Percentiles rank a stretch among this genome's conserved stretches.
phyloP scores from a whole-genome alignment of 2,113 vertebrate species.

The Pachycephala philippinensis region DNA sequence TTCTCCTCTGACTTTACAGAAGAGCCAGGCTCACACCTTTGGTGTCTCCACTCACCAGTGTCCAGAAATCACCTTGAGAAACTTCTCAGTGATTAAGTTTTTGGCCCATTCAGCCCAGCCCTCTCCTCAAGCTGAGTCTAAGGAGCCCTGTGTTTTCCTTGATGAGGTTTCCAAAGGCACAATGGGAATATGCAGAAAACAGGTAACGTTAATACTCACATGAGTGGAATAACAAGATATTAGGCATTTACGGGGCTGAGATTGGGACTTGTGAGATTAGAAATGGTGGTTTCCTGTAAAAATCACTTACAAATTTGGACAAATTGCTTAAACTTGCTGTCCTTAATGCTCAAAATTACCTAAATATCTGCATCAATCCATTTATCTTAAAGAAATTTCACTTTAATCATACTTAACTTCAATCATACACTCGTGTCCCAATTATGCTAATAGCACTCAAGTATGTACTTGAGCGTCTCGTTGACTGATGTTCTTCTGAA shows the following conservation, averaged over 20 bases:
- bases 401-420: background rate
- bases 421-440: background rate
- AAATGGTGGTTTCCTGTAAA: background rate
- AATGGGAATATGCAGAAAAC: background rate
- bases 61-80: background rate
- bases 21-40: background rate
- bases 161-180: background rate
- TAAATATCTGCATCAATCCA: background rate
- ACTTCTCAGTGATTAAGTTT: background rate
- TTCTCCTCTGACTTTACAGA: background rate
- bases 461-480: background rate
- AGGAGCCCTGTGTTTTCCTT: background rate
- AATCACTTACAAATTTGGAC: background rate
- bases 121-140: background rate
- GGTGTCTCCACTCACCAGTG: background rate
- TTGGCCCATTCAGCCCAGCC: background rate
- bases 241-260: background rate
- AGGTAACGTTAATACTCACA: background rate
- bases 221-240: background rate
- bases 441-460: constrained; percentile 24
- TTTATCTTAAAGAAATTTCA: constrained; percentile 16
- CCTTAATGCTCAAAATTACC: background rate
- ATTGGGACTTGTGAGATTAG: background rate
- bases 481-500: constrained; percentile 6
- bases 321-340: background rate